Percentiles rank a stretch among this genome's conserved stretches.
Conservation (phyloP, 2,113 vertebrate species). For the Vulpes ferrilata region DNA sequence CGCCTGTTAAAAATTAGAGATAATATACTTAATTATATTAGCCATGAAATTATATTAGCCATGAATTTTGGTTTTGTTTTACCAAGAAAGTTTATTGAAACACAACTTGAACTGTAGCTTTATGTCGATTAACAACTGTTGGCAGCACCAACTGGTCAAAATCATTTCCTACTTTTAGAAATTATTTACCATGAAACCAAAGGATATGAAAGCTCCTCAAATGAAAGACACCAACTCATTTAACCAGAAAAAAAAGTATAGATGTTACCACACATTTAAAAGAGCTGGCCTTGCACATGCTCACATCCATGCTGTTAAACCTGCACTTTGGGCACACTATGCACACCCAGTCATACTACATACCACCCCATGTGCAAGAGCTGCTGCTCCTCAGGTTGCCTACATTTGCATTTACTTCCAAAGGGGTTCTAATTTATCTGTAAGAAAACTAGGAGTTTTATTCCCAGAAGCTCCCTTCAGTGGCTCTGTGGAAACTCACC, state of each 20-base stretch:
- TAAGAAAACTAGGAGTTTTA: not conserved
- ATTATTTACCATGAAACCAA: not conserved
- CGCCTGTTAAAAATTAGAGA: constrained; percentile 15
- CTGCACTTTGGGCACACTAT: not conserved
- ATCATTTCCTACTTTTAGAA: constrained; percentile 16
- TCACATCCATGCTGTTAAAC: not conserved
- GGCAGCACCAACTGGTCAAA: not conserved
- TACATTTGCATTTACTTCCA: not conserved
- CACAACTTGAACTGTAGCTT: not conserved
- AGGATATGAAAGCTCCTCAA: not conserved
- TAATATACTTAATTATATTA: not conserved
- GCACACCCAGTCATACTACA: accelerated
- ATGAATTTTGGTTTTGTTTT: not conserved
- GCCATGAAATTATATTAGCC: not conserved
- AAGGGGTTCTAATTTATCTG: not conserved
- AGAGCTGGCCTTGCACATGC: not conserved
- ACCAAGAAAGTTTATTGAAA: not conserved
- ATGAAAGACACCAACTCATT: not conserved
- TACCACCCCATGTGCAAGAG: not conserved
- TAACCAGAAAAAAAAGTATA: not conserved
- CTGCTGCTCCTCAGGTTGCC: not conserved
- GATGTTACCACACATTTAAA: not conserved
- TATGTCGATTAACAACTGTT: not conserved
- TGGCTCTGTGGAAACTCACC: not conserved
- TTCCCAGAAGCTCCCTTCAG: not conserved